Conservation (phyloP, 2,888 invertebrate species). For the Drosophila koepferae region DNA sequence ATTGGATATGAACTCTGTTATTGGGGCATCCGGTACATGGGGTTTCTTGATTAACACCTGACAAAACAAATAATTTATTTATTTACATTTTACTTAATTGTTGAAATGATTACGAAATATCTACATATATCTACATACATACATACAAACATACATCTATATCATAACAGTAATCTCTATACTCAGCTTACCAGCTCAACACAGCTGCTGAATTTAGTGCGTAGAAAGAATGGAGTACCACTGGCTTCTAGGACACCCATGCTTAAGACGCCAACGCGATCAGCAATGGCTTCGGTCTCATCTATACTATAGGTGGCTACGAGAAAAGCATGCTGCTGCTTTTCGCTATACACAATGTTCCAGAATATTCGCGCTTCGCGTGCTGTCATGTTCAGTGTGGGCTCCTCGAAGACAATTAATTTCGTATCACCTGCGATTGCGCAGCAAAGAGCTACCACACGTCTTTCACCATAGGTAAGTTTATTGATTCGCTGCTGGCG, state of each 20-base stretch:
- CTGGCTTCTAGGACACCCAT: slow-evolving; percentile 91
- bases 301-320: slow-evolving; percentile 94
- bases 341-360: slow-evolving; percentile 90
- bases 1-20: slow-evolving; percentile 60
- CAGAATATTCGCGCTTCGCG: slow-evolving; percentile 91
- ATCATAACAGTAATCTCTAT: neutral
- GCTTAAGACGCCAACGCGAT: slow-evolving; percentile 94
- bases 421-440: slow-evolving; percentile 90
- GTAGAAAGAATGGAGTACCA: slow-evolving; percentile 92
- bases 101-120: neutral
- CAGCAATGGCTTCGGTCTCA: slow-evolving; percentile 93
- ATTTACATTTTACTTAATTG: neutral
- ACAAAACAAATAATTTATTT: neutral
- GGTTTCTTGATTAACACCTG: slow-evolving; percentile 71
- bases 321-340: slow-evolving; percentile 90
- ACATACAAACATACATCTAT: neutral
- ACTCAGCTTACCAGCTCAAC: slow-evolving; percentile 86
- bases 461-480: slow-evolving; percentile 90
- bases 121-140: too few species aligned
- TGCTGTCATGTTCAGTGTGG: slow-evolving; percentile 87
- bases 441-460: slow-evolving; percentile 90
- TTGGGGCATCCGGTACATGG: slow-evolving; percentile 58
- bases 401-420: slow-evolving; percentile 78
- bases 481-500: slow-evolving; percentile 86
- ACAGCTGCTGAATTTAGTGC: slow-evolving; percentile 92